These are phyloP conservation scores for Papilio dardanus DNA, from an alignment of 1,140 invertebrate genomes.

Conservation along the genomic window DNA sequence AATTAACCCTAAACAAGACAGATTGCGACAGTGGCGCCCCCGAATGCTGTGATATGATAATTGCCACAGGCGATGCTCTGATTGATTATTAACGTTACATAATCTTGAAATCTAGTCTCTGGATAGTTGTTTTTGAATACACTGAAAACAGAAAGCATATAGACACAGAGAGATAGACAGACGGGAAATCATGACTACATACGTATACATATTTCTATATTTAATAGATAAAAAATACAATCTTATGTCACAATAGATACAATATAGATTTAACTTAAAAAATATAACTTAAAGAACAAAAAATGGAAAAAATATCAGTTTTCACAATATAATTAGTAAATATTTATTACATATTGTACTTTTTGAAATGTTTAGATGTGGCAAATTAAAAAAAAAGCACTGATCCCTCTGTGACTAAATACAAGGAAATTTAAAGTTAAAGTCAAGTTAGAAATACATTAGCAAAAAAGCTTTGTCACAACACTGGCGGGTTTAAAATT, in stretches of 20 bases:
- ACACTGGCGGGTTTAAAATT: background rate
- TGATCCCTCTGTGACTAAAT: background rate
- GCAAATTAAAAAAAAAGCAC: background rate
- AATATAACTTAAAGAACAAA: too few species aligned
- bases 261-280: too few species aligned
- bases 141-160: too few species aligned
- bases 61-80: background rate
- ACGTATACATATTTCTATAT: too few species aligned
- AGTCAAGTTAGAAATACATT: conserved; percentile 7
- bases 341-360: too few species aligned
- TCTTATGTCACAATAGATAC: too few species aligned
- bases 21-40: conserved; percentile 19
- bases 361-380: too few species aligned
- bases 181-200: too few species aligned
- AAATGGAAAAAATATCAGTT: too few species aligned
- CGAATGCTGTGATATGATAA: conserved; percentile 15
- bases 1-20: conserved; percentile 29
- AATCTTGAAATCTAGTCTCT: background rate
- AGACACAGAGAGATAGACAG: too few species aligned
- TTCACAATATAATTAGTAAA: too few species aligned
- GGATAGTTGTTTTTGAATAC: background rate
- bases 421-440: background rate
- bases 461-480: background rate
- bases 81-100: background rate
- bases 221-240: too few species aligned